phyloP scores from a whole-genome alignment of 2,797 vertebrate genomes.

The Lemur catta region DNA sequence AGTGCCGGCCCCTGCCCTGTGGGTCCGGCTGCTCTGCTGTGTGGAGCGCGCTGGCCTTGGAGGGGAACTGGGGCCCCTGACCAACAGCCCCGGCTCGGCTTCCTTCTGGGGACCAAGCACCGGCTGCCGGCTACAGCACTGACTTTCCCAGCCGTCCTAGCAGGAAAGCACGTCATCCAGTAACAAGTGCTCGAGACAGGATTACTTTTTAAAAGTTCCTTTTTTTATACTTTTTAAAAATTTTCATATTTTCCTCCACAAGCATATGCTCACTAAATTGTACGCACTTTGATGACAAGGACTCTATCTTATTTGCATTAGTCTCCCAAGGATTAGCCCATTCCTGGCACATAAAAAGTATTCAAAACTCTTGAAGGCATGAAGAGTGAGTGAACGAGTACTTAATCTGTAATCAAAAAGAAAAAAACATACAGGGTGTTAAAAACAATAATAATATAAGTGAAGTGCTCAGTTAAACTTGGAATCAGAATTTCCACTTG shows the following conservation, averaged over 20 bases:
- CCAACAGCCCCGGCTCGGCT: background rate
- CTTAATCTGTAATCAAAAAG: background rate
- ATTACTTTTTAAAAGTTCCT: background rate
- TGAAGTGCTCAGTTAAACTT: background rate
- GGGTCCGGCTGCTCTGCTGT: no score
- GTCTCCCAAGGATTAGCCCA: background rate
- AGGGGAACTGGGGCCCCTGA: background rate
- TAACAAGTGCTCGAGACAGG: background rate
- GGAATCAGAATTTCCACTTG: background rate
- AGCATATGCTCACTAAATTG: background rate
- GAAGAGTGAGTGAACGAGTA: background rate
- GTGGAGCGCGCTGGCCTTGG: background rate
- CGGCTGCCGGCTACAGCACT: background rate
- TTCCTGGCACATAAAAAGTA: background rate
- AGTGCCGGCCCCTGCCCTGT: background rate
- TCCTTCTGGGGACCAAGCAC: background rate
- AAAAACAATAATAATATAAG: background rate
- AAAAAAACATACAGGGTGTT: background rate
- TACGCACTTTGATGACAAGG: background rate
- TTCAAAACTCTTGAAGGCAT: background rate
- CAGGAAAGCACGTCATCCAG: background rate
- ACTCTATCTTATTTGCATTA: background rate
- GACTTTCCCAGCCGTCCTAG: background rate
- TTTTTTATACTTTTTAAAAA: background rate
- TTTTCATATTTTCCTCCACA: background rate